A percentile compares a stretch with the other conserved stretches of the same genome.
phyloP scores from a whole-genome alignment of 1,140 invertebrate species.

The Bursaphelenchus mucronatus region DNA sequence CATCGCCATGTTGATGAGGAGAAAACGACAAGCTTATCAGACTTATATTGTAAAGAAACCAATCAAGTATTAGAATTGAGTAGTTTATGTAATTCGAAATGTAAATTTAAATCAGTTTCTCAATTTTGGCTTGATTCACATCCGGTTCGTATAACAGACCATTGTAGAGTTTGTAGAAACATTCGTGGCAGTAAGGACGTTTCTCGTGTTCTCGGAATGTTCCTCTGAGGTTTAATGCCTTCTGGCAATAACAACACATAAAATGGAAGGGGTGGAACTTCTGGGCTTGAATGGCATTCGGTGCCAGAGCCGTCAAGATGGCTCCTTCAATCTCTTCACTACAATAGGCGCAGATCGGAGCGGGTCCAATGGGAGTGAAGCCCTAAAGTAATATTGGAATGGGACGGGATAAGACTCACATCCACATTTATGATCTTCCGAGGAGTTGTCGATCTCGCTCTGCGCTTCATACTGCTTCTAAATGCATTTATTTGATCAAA shows the following conservation, averaged over 20 bases:
- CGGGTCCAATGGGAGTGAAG: slow-evolving; percentile 33
- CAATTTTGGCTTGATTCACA: slow-evolving; percentile 38
- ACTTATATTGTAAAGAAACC: slow-evolving; percentile 18
- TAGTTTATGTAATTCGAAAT: slow-evolving; percentile 15
- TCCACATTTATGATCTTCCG: slow-evolving; percentile 58
- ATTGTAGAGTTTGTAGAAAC: slow-evolving; percentile 60
- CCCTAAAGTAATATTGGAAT: slow-evolving; percentile 38
- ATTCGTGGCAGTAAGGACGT: slow-evolving; percentile 57
- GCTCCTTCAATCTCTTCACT: slow-evolving; percentile 58
- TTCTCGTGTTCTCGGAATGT: slow-evolving; percentile 60
- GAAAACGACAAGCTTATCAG: slow-evolving; percentile 5
- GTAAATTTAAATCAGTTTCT: slow-evolving; percentile 36
- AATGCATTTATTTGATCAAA: slow-evolving; percentile 7
- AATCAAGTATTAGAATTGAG: neutral
- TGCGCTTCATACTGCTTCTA: slow-evolving; percentile 54
- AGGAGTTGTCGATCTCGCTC: slow-evolving; percentile 55
- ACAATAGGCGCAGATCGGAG: slow-evolving; percentile 57
- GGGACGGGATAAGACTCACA: slow-evolving; percentile 28
- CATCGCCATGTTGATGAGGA: slow-evolving; percentile 1
- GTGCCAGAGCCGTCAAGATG: slow-evolving; percentile 55
- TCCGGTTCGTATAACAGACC: slow-evolving; percentile 51
- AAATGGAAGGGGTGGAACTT: slow-evolving; percentile 60
- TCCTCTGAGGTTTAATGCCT: slow-evolving; percentile 57
- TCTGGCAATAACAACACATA: slow-evolving; percentile 58
- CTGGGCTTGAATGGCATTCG: slow-evolving; percentile 55